Base-by-base conservation (phyloP, 2,113 vertebrate genomes). In the Holacanthus passer region DNA sequence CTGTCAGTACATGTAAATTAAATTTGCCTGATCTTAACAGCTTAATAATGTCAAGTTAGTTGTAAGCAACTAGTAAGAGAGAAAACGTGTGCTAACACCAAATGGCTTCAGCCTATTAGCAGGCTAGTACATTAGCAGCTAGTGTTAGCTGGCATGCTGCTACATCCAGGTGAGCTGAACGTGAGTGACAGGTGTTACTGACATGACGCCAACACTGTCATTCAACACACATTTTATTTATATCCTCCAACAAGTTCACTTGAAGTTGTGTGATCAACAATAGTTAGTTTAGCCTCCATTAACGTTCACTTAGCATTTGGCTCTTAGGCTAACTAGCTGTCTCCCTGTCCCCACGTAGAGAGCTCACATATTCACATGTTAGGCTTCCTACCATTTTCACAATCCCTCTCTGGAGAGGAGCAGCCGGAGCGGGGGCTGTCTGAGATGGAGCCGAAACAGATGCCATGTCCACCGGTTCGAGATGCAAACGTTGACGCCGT, bases 361-460 rank as follows among this genome's bases (percentile, higher is more conserved):
- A 67, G 70, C 53, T 68, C 67, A 77, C 80, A 56, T 31, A 73
- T 65, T 76, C 71, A 71, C 68, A 35, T 75, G 73, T 77, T 24
- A 70, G 27, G 63, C 45, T 29, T 78, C 96, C 93, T 96, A 98
- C 97, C 97, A 97, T 97, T 92, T 99, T 99, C 84, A 99, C 97
- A 88, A 99, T 99, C 81, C 97, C 97, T 90, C 97, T 96, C 88
- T 99, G 97, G 82, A 98, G 94, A 84, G 93, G 63, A 65, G 94
- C 92, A 77, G 94, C 83, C 66, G 89, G 73, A 66, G 94, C 75
- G 73, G 95, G 77, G 76, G 81, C 83, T 45, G 94, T 86, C 94
- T 94, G 95, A 91, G 90, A 88, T 83, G 92, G 94, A 82, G 94
- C 93, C 82, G 94, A 93, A 84, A 92, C 92, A 39, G 95, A 95